Conservation (phyloP, 1,140 invertebrate genomes). For the Coptotermes formosanus region DNA sequence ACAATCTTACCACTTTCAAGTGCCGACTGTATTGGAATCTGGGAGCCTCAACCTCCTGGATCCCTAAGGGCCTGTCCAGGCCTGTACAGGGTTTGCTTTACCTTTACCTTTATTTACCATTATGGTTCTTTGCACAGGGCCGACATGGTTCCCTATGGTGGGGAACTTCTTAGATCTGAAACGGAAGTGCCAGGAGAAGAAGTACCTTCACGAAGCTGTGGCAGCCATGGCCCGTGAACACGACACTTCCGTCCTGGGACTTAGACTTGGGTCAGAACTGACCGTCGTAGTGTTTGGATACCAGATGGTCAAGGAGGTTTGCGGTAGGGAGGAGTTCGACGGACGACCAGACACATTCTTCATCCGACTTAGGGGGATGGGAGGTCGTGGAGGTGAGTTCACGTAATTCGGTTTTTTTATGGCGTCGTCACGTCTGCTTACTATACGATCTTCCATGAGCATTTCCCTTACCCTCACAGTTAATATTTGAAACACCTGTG, state of each 20-base stretch:
- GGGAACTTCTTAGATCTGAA: constrained; percentile 61
- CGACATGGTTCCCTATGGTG: constrained; percentile 63
- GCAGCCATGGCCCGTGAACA: constrained; percentile 58
- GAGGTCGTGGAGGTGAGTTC: constrained; percentile 56
- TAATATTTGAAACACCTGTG: too few species aligned
- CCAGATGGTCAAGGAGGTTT: constrained; percentile 57
- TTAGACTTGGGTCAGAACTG: constrained; percentile 63
- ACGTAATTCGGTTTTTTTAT: too few species aligned
- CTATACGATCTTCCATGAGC: too few species aligned
- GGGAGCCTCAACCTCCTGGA: too few species aligned
- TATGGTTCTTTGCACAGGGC: constrained; percentile 53
- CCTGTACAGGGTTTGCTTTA: too few species aligned
- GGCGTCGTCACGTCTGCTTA: too few species aligned
- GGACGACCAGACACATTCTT: constrained; percentile 74
- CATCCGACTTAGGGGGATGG: constrained; percentile 65
- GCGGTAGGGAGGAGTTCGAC: constrained; percentile 64
- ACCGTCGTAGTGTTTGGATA: constrained; percentile 62
- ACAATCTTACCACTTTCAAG: too few species aligned
- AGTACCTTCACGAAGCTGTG: constrained; percentile 61
- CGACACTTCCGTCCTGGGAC: constrained; percentile 60
- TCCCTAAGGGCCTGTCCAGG: too few species aligned
- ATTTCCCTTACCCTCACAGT: too few species aligned
- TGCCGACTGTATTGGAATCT: too few species aligned
- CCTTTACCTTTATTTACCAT: too few species aligned
- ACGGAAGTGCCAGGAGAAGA: constrained; percentile 51